Conservation (phyloP, 2,797 vertebrate species). For the Cheracebus regulus region DNA sequence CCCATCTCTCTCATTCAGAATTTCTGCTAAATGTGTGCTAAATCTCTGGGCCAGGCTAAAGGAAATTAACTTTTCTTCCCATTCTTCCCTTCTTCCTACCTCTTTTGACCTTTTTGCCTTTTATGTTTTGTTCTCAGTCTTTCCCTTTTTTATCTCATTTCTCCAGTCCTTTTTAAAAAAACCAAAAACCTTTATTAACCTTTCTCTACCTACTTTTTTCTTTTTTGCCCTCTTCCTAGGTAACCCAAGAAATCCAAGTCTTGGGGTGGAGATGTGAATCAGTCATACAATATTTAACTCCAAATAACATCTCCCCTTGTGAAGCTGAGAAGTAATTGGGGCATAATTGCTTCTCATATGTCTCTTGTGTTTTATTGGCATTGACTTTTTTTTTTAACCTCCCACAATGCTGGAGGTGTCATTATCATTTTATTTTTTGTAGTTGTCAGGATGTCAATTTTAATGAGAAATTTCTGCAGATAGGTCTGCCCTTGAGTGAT, state of each 20-base stretch:
- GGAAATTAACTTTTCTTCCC: neutral
- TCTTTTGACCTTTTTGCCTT: neutral
- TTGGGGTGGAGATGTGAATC: conserved; percentile 32
- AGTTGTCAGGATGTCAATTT: conserved; percentile 81
- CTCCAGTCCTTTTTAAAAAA: neutral
- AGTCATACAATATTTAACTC: conserved; percentile 49
- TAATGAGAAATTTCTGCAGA: conserved; percentile 79
- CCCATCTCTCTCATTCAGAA: neutral
- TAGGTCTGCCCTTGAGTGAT: conserved; percentile 61
- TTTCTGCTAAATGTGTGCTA: conserved; percentile 25
- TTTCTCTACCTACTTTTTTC: conserved; percentile 28
- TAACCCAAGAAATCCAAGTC: conserved; percentile 21
- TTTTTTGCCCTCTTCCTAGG: conserved; percentile 29
- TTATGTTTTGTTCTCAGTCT: neutral
- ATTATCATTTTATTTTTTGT: conserved; percentile 30
- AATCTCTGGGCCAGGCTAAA: neutral
- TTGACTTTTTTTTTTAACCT: conserved; percentile 74
- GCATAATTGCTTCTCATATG: conserved; percentile 52
- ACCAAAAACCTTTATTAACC: neutral
- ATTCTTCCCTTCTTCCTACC: neutral
- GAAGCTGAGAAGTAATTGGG: conserved; percentile 49
- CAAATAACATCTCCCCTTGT: conserved; percentile 31
- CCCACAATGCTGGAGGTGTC: neutral
- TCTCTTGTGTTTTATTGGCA: conserved; percentile 11
- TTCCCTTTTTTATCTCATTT: neutral